These are phyloP conservation scores for Agrenia bidenticulata DNA, from an alignment of 2,888 invertebrate species.

Conservation along the genomic window DNA sequence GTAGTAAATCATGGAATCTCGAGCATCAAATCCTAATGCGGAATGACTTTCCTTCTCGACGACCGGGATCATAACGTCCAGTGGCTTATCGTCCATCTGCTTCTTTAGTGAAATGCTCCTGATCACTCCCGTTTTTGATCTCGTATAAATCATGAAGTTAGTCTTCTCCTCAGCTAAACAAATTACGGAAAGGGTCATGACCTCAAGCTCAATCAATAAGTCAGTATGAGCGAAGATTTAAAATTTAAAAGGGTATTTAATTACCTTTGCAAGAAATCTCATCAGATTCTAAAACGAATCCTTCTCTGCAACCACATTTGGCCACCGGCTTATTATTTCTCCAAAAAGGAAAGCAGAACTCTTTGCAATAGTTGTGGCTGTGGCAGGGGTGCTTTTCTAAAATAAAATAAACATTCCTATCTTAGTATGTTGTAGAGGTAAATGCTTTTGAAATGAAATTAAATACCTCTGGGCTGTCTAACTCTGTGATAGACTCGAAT, in stretches of 20 bases:
- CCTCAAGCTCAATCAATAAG: conserved; percentile 16
- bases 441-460: not conserved
- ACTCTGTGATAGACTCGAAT: conserved; percentile 74
- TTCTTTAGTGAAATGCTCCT: conserved; percentile 38
- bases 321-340: conserved; percentile 61
- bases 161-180: conserved; percentile 28
- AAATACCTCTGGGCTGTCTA: conserved; percentile 70
- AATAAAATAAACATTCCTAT: conserved; percentile 2
- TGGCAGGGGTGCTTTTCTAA: conserved; percentile 29
- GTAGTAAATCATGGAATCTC: conserved; percentile 65
- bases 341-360: conserved; percentile 73
- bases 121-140: conserved; percentile 40
- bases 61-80: conserved; percentile 70
- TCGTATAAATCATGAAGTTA: conserved; percentile 36
- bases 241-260: too few species aligned
- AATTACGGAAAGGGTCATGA: not conserved
- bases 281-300: conserved; percentile 31
- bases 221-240: too few species aligned
- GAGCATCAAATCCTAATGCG: conserved; percentile 69
- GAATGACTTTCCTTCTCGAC: conserved; percentile 67
- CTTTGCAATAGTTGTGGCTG: conserved; percentile 62
- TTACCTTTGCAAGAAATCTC: conserved; percentile 23
- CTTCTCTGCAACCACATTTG: conserved; percentile 45
- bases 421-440: not conserved
- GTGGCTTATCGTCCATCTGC: conserved; percentile 34